phyloP scores from a whole-genome alignment of 1,140 invertebrate genomes.

The Eupeodes corollae region DNA sequence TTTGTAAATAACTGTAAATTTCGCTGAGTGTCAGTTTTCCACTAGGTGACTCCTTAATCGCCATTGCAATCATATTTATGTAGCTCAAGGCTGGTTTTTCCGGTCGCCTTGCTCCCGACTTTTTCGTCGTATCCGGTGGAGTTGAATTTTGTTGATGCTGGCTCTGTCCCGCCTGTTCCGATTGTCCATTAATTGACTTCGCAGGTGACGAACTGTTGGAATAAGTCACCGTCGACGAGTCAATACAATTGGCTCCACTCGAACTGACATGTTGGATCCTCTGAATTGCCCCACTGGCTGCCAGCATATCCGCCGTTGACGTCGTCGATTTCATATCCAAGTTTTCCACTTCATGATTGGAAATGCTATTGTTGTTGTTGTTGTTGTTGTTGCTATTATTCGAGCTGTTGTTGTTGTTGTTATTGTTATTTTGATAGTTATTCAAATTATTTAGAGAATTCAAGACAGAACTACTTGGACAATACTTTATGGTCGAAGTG shows the following conservation, averaged over 20 bases:
- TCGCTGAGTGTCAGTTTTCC: constrained; percentile 79
- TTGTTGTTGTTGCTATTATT: constrained; percentile 1
- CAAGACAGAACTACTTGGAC: constrained; percentile 24
- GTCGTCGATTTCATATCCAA: background rate
- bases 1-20: constrained; percentile 78
- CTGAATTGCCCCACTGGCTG: constrained; percentile 2
- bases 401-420: constrained; percentile 11
- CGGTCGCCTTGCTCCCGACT: constrained; percentile 56
- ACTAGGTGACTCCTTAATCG: constrained; percentile 82
- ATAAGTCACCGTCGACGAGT: constrained; percentile 2
- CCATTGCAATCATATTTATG: constrained; percentile 95
- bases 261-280: constrained; percentile 6
- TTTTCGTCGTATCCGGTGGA: constrained; percentile 23
- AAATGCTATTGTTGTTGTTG: constrained; percentile 7
- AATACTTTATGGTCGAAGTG: constrained; percentile 33
- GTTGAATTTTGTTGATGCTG: constrained; percentile 8
- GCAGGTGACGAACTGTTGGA: constrained; percentile 8
- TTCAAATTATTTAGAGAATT: constrained; percentile 16
- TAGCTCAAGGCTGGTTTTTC: constrained; percentile 96
- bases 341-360: background rate
- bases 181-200: constrained; percentile 7
- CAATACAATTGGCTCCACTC: background rate
- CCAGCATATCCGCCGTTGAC: constrained; percentile 1
- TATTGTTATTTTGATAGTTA: constrained; percentile 20
- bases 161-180: background rate